Evolutionary conservation across 2,797 vertebrate genomes (phyloP), one percentile per base, ranked within the genome.

Genomic region (Podarcis siculus): DNA sequence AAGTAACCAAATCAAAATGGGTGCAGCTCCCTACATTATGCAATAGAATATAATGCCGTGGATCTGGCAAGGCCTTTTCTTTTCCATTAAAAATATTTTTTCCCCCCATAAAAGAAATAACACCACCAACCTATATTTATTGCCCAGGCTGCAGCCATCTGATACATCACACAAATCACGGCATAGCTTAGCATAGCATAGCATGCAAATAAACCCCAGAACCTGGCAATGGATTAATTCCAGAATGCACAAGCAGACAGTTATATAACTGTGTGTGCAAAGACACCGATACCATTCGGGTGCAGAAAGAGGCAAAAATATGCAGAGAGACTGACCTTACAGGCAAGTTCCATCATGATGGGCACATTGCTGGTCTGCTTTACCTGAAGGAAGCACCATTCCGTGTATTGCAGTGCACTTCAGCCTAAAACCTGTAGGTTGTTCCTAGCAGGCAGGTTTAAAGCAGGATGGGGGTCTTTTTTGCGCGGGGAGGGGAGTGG

Each of bases 321-420:
- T 21, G 32, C 1, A 55, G 42, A 86, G 72, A 91, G 79, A 97
- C 96, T 94, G 86, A 94, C 95, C 96, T 97, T 94, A 90, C 92
- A 93, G 91, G 92, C 92, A 94, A 17, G 85, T 87, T 96, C 95
- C 94, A 83, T 87, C 92, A 61, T 73, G 92, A 90, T 79, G 91
- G 55, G 25, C 92, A 91, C 93, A 90, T 92, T 91, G 93, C 94
- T 93, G 79, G 89, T 88, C 91, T 89, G 93, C 93, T 92, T 93
- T 95, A 96, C 94, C 95, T 91, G 92, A 90, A 94, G 82, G 79
- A 12, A 92, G 95, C 76, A 89, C 88, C 94, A 89, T 92, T 88
- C 91, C 90, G 90, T 81, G 92, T 73, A 91, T 39, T 66, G 94
- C 95, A 86, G 83, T 32, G 89, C 90, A 87, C 94, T 94, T 92